Percentiles rank a stretch among this genome's conserved stretches.
Evolutionary conservation across 1,140 invertebrate genomes (phyloP).

Genomic region (Euschistus heros): DNA sequence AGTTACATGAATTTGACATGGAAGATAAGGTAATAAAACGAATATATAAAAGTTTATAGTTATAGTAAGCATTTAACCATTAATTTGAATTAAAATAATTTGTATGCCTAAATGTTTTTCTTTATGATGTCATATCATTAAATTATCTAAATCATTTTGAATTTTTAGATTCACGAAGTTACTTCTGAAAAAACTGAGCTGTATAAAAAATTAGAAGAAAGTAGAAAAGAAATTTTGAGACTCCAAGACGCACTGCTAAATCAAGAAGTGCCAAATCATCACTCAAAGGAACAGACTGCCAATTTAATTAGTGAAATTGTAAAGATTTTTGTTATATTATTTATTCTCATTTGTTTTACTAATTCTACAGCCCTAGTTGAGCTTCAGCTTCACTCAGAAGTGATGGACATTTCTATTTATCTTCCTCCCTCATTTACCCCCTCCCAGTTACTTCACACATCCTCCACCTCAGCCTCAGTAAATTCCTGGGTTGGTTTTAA

Average conservation of each 20-base stretch:
- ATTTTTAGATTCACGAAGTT: constrained; percentile 6
- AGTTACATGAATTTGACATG: constrained; percentile 22
- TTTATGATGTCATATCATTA: background rate
- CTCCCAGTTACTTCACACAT: too few species aligned
- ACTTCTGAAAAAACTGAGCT: constrained; percentile 2
- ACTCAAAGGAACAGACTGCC: background rate
- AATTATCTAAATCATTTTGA: background rate
- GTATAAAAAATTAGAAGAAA: constrained; percentile 5
- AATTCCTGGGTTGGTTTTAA: too few species aligned
- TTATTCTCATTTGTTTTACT: too few species aligned
- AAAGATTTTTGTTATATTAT: background rate
- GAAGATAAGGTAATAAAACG: constrained; percentile 20
- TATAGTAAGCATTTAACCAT: background rate
- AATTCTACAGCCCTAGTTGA: too few species aligned
- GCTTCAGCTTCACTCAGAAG: too few species aligned
- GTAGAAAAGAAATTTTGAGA: constrained; percentile 10
- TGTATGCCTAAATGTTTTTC: background rate
- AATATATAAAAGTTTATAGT: background rate
- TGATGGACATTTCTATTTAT: too few species aligned
- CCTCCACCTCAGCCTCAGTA: too few species aligned
- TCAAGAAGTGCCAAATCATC: background rate
- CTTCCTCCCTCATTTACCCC: too few species aligned
- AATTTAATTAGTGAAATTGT: background rate
- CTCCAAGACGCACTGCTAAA: constrained; percentile 7
- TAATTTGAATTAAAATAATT: background rate